Evolutionary conservation across 2,113 vertebrate genomes (phyloP), one percentile per base, ranked within the genome.

Genomic region (Dipodomys spectabilis): DNA sequence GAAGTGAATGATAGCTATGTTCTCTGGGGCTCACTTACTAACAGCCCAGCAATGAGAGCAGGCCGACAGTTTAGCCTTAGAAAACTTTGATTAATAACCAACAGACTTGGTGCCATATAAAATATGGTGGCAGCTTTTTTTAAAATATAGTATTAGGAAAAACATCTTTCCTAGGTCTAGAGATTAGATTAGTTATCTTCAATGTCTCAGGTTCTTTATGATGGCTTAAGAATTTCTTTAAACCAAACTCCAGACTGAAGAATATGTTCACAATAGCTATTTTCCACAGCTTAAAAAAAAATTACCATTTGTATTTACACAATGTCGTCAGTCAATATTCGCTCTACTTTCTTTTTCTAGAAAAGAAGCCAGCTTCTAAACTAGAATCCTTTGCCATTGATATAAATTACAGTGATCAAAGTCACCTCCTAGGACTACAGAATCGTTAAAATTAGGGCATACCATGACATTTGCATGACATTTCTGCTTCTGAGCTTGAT

Each of bases 141-240:
- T 95, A 16, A 94, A 93, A 86, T 92, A 88, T 49, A 82, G 86
- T 94, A 89, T 93, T 91, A 95, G 93, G 88, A 92, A 94, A 97
- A 95, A 88, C 71, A 90, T 93, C 92, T 92, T 96, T 97, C 84
- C 82, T 94, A 92, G 65, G 93, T 95, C 96, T 97, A 89, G 84
- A 95, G 97, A 97, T 96, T 96, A 97, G 95, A 96, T 96, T 91
- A 86, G 92, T 94, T 97, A 96, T 96, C 73, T 94, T 86, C 88
- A 95, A 95, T 90, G 94, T 87, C 68, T 93, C 71, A 95, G 84
- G 64, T 96, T 95, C 95, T 72, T 97, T 94, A 90, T 22, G 71
- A 96, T 95, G 30, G 30, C 64, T 16, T 93, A 92, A 85, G 94
- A 97, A 97, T 97, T 97, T 83, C 96, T 94, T 96, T 92, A 96